A percentile compares a stretch with the other conserved stretches of the same genome.
phyloP scores from a whole-genome alignment of 2,113 vertebrate genomes.

The Zosterops japonicus region DNA sequence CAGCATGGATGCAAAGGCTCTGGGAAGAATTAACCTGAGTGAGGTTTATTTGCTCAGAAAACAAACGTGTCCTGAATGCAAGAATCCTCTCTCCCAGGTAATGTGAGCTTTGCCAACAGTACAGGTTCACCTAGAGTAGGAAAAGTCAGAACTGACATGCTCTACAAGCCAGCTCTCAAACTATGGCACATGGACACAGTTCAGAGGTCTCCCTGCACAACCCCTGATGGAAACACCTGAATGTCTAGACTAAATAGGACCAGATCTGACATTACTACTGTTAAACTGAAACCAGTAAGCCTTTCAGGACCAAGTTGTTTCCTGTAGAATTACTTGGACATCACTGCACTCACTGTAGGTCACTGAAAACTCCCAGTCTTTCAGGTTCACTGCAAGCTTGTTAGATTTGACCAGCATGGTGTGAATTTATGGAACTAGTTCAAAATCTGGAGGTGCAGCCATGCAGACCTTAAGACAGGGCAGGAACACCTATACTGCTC shows the following conservation, averaged over 20 bases:
- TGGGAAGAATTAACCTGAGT: neutral
- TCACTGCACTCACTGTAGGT: neutral
- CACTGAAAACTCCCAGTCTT: neutral
- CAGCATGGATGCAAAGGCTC: neutral
- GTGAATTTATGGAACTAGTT: neutral
- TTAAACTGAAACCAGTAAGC: neutral
- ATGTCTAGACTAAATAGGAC: rapidly evolving
- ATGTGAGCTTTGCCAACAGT: neutral
- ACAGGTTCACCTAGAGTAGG: neutral
- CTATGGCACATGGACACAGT: neutral
- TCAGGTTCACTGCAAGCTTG: neutral
- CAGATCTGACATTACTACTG: neutral
- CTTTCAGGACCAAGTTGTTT: neutral
- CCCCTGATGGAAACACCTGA: neutral
- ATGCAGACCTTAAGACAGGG: neutral
- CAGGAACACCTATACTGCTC: neutral
- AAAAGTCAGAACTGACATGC: neutral
- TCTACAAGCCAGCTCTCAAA: neutral
- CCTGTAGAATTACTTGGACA: neutral
- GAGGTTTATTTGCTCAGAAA: neutral
- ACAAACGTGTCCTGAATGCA: neutral
- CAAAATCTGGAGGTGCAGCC: neutral
- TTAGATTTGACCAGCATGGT: neutral
- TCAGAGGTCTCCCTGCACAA: neutral
- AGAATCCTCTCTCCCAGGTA: neutral